Conservation (phyloP, 2,797 vertebrate genomes). For the Pipistrellus nathusii region DNA sequence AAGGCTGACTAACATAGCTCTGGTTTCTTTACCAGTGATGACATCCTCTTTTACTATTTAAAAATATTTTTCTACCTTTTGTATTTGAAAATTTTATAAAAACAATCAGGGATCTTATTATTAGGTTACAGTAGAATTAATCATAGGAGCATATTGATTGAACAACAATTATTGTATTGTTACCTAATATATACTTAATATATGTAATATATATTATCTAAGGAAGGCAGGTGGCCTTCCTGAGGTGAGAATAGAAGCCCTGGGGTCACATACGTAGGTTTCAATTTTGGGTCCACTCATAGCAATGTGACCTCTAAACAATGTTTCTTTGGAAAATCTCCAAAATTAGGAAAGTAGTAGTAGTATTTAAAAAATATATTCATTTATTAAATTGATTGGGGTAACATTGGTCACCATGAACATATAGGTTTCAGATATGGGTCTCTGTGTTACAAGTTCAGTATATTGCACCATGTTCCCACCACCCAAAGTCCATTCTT, state of each 20-base stretch:
- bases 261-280: neutral
- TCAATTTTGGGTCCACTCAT: neutral
- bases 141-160: neutral
- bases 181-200: neutral
- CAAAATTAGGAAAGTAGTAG: neutral
- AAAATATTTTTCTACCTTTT: constrained; percentile 9
- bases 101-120: constrained; percentile 31
- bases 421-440: too few species aligned
- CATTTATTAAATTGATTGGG: too few species aligned
- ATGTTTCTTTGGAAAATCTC: constrained; percentile 3
- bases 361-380: too few species aligned
- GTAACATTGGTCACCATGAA: too few species aligned
- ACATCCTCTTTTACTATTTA: constrained; percentile 49
- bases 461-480: too few species aligned
- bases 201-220: neutral
- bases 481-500: too few species aligned
- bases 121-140: constrained; percentile 26
- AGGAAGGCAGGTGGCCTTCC: neutral
- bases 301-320: neutral
- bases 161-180: neutral
- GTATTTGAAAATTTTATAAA: constrained; percentile 41
- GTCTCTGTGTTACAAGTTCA: too few species aligned
- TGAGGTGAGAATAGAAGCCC: neutral
- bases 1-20: neutral
- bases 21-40: constrained; percentile 44